Conservation (phyloP, 2,888 invertebrate genomes). For the Pristionchus mayeri region DNA sequence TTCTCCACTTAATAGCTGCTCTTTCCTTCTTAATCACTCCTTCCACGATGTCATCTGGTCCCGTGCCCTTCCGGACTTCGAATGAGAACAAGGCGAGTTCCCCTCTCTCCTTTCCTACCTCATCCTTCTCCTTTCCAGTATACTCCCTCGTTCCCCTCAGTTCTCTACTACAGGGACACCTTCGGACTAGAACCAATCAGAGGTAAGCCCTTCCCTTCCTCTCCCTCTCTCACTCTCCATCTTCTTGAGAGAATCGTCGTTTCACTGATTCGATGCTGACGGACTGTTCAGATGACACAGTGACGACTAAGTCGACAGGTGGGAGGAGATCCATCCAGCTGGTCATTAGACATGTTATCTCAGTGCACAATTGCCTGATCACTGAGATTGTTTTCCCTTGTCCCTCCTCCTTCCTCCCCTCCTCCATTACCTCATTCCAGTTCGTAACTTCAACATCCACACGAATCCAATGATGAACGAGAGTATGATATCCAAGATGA, state of each 20-base stretch:
- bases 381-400: background rate
- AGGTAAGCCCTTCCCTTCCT: conserved; percentile 21
- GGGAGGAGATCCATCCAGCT: background rate
- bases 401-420: background rate
- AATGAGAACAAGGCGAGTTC: conserved; percentile 41
- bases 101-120: background rate
- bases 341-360: background rate
- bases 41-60: conserved; percentile 1
- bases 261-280: conserved; percentile 45
- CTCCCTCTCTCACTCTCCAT: background rate
- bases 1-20: conserved; percentile 16
- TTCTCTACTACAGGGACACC: conserved; percentile 74
- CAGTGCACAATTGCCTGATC: background rate
- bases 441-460: conserved; percentile 66
- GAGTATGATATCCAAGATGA: conserved; percentile 50
- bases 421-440: conserved; percentile 57
- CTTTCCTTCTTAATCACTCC: background rate
- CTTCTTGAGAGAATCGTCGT: conserved; percentile 28
- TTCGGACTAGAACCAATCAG: conserved; percentile 59
- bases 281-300: conserved; percentile 45
- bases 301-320: conserved; percentile 47
- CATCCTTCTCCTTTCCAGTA: conserved; percentile 37
- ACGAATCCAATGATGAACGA: conserved; percentile 55
- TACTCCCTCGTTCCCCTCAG: conserved; percentile 72
- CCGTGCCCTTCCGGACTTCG: conserved; percentile 35